Evolutionary conservation across 2,113 vertebrate species (phyloP).

Genomic region (Oxygymnocypris stewartii): DNA sequence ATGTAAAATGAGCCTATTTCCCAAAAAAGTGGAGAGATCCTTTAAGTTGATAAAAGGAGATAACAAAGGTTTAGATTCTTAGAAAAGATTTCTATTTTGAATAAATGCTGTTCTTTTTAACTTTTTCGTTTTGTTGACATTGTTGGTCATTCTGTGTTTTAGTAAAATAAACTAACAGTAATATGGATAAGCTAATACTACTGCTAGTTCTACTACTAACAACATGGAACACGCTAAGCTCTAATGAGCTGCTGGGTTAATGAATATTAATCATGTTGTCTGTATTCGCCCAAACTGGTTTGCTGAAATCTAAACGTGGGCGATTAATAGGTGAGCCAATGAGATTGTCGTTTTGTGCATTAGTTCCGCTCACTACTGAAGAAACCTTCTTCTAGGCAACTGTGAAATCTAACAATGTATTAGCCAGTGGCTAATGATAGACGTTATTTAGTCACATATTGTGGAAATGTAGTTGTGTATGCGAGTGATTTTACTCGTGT

Average conservation of each 20-base stretch:
- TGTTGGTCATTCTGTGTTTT: not conserved
- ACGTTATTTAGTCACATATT: not conserved
- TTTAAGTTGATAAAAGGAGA: too few species aligned
- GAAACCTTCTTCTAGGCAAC: too few species aligned
- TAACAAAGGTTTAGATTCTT: too few species aligned
- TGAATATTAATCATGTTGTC: not conserved
- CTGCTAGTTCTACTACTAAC: not conserved
- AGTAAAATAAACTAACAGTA: not conserved
- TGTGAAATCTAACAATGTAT: not conserved
- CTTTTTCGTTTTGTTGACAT: too few species aligned
- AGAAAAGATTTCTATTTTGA: too few species aligned
- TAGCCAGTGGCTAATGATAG: not conserved
- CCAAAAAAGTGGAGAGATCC: too few species aligned
- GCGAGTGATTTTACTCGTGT: not conserved
- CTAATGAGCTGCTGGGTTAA: not conserved
- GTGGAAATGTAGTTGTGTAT: not conserved
- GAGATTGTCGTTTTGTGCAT: not conserved
- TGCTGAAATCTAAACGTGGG: not conserved
- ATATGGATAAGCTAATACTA: not conserved
- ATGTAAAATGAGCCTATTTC: too few species aligned
- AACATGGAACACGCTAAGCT: not conserved
- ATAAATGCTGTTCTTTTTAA: too few species aligned
- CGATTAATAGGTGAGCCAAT: not conserved
- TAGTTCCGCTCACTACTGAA: too few species aligned
- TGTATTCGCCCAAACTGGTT: not conserved